Percentiles rank a stretch among this genome's conserved stretches.
These are phyloP conservation scores for Limnephilus auricula DNA, from an alignment of 2,888 invertebrate genomes.

Conservation along the genomic window DNA sequence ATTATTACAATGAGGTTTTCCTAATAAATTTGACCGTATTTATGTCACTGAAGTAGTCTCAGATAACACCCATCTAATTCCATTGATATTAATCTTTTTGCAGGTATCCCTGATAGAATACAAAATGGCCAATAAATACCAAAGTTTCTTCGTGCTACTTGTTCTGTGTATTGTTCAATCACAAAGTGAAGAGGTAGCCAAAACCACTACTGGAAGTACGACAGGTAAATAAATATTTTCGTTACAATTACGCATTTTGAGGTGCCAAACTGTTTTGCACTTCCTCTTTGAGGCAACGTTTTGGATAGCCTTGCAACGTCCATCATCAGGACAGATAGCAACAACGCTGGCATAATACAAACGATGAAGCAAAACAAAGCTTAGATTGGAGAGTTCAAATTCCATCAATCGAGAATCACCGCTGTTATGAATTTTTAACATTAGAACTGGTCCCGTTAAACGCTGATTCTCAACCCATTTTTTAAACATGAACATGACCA, in stretches of 20 bases:
- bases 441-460: too few relatives aligned
- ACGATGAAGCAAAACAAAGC: not conserved
- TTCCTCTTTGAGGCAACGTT: not conserved
- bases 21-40: too few relatives aligned
- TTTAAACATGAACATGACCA: not conserved
- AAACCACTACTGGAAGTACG: not conserved
- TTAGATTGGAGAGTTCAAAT: not conserved
- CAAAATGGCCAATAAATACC: constrained; percentile 12
- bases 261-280: not conserved
- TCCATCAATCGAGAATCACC: too few relatives aligned
- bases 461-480: too few relatives aligned
- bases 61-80: too few relatives aligned
- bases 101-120: not conserved
- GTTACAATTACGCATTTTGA: not conserved
- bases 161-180: not conserved
- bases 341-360: not conserved
- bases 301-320: not conserved
- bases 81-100: not conserved
- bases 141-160: not conserved
- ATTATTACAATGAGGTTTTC: too few relatives aligned
- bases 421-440: too few relatives aligned
- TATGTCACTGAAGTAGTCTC: not conserved
- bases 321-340: not conserved
- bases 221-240: not conserved
- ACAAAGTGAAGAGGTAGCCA: not conserved